Conservation (phyloP, 2,797 vertebrate species). For the Acanthurus tractus region DNA sequence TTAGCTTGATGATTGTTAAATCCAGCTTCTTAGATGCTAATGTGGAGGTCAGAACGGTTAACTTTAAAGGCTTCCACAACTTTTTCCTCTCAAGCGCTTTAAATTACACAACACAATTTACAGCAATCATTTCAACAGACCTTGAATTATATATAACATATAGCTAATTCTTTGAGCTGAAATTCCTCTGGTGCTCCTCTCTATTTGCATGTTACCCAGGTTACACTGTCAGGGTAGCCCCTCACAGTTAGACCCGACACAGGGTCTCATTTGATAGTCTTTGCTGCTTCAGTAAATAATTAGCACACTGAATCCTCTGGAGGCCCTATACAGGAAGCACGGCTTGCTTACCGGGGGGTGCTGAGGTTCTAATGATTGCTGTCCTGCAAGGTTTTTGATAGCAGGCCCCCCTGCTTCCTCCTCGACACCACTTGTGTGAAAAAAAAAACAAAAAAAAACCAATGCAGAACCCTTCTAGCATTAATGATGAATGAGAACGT, state of each 20-base stretch:
- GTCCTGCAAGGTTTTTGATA: conserved; percentile 73
- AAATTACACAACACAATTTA: too few relatives aligned
- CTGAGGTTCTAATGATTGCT: conserved; percentile 81
- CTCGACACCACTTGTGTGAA: conserved; percentile 29
- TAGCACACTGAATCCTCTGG: conserved; percentile 80
- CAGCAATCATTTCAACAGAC: too few relatives aligned
- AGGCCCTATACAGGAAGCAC: conserved; percentile 82
- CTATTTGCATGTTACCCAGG: conserved; percentile 84
- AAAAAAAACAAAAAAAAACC: conserved; percentile 18
- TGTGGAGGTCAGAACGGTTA: conserved; percentile 18
- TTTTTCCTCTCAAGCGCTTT: too few relatives aligned
- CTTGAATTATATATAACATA: too few relatives aligned
- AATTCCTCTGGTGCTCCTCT: background rate
- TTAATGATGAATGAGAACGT: conserved; percentile 44
- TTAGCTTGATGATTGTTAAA: background rate
- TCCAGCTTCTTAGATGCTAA: background rate
- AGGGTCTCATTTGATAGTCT: conserved; percentile 84
- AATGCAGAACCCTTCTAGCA: background rate
- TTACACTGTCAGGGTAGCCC: conserved; percentile 82
- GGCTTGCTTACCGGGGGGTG: conserved; percentile 75
- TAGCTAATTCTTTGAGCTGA: too few relatives aligned
- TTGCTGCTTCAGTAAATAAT: conserved; percentile 88
- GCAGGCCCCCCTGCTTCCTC: conserved; percentile 29
- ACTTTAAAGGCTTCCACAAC: too few relatives aligned
- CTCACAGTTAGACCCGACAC: conserved; percentile 74